A percentile compares a stretch with the other conserved stretches of the same genome.
phyloP scores from a whole-genome alignment of 2,113 vertebrate genomes.

The Platichthys flesus region DNA sequence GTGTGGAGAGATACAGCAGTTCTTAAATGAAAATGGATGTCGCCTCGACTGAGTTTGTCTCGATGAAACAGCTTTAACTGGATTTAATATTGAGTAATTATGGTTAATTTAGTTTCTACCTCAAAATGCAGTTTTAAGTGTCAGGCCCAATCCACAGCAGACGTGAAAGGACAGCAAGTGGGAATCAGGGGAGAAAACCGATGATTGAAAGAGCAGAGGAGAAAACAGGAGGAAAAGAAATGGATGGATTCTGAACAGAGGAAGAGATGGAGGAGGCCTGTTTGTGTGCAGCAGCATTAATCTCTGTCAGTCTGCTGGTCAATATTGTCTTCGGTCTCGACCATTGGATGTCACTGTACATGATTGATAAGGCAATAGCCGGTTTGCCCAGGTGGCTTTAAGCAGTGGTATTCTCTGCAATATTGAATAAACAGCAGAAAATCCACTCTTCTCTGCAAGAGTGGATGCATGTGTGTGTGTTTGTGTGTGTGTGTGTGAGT shows the following conservation, averaged over 20 bases:
- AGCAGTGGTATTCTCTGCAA: constrained; percentile 54
- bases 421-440: constrained; percentile 70
- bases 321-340: constrained; percentile 74
- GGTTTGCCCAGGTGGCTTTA: constrained; percentile 76
- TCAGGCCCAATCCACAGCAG: constrained; percentile 17
- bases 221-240: constrained; percentile 47
- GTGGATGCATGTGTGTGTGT: constrained; percentile 28
- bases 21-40: no score
- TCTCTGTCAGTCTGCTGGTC: constrained; percentile 76
- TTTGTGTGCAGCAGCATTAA: constrained; percentile 61
- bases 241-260: constrained; percentile 43
- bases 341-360: constrained; percentile 63
- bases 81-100: no score
- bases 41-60: no score
- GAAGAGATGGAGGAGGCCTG: constrained; percentile 44
- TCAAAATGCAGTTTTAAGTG: constrained; percentile 29
- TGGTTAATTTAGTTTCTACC: constrained; percentile 16
- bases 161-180: constrained; percentile 4
- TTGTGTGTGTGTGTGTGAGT: constrained; percentile 8
- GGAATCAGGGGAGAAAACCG: constrained; percentile 13
- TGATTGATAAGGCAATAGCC: constrained; percentile 82
- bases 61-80: no score
- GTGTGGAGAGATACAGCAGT: no score
- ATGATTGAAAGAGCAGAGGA: constrained; percentile 35
- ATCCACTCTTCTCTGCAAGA: constrained; percentile 49